These are phyloP conservation scores for Leptinotarsa tumamoca DNA, from an alignment of 2,888 invertebrate species.

Conservation along the genomic window DNA sequence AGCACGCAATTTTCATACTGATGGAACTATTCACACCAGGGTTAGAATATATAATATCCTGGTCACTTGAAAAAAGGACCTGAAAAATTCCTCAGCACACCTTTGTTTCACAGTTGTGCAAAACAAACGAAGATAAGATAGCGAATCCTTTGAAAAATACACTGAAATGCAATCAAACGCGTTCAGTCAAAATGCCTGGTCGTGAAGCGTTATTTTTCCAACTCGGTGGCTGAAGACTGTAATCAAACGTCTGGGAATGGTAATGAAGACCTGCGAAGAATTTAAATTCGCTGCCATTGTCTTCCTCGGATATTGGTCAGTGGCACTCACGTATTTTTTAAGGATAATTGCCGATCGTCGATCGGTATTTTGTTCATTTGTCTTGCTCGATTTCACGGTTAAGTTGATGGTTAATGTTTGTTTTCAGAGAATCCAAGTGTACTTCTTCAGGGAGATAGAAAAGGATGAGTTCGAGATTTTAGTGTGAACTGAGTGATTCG, in stretches of 20 bases:
- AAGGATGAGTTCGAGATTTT: conserved; percentile 22
- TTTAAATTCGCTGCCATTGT: conserved; percentile 45
- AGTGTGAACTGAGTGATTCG: conserved; percentile 8
- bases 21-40: too few species aligned
- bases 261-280: conserved; percentile 41
- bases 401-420: conserved; percentile 33
- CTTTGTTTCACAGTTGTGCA: background rate
- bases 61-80: background rate
- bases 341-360: conserved; percentile 43
- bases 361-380: conserved; percentile 30
- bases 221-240: conserved; percentile 21
- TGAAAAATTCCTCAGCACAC: background rate
- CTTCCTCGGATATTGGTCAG: conserved; percentile 55
- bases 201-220: conserved; percentile 18
- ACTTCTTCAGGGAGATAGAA: conserved; percentile 10
- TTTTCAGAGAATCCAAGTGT: conserved; percentile 43
- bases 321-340: conserved; percentile 58
- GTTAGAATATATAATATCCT: too few species aligned
- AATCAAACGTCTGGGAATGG: conserved; percentile 35
- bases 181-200: conserved; percentile 14
- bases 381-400: conserved; percentile 27
- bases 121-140: background rate
- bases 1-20: too few species aligned
- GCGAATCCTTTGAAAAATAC: conserved; percentile 12
- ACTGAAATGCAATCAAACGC: background rate